Evolutionary conservation across 1,140 invertebrate species (phyloP), one percentile per base, ranked within the genome.

Genomic region (Trichonephila clavata): DNA sequence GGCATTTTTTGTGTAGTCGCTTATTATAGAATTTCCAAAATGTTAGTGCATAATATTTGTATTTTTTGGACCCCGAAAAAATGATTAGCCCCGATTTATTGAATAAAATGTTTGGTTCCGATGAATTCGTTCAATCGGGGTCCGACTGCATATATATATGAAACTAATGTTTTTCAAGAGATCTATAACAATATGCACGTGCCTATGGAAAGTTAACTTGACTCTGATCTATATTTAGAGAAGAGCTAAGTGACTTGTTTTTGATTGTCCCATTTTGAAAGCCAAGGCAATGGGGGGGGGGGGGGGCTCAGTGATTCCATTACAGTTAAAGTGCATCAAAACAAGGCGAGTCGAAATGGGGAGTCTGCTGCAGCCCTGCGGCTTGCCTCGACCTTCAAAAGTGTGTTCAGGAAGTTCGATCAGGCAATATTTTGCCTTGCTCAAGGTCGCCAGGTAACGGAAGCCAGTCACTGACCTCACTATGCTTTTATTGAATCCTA

Each of bases 371-470:
- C 32, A 14, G 24, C 71, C 32, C 20, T 10, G 59, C 61, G 32
- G 61, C 60, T 68, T 32, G 65, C 43, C 90, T 68, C 90, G 90
- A 92, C 90, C 90, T 92, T 92, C 90, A 91, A 59, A 77, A 59
- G 88, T 80, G 88, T 80, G 57, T 83, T 91, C 90, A 84, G 90
- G 90, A 92, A 92, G 90, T 92, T 68, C 61, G 39, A 68, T 86
- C 61, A 68, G 90, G 43, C 68, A 68, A 59, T 90, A 84, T 83
- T 92, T 92, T 92, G 77, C 81, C 57, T 81, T 92, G 80, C 60
- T 92, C 81, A 92, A 92, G 90, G 90, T 92, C 90, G 90, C 24
- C 81, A 92, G 90, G 90, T 92, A 92, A 92, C 90, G 81, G 89
- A 83, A 91, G 88, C 83, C 61, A 92, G 90, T 92, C 90, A 63